Evolutionary conservation across 2,113 vertebrate genomes (phyloP).

Genomic region (Brachypteracias leptosomus): DNA sequence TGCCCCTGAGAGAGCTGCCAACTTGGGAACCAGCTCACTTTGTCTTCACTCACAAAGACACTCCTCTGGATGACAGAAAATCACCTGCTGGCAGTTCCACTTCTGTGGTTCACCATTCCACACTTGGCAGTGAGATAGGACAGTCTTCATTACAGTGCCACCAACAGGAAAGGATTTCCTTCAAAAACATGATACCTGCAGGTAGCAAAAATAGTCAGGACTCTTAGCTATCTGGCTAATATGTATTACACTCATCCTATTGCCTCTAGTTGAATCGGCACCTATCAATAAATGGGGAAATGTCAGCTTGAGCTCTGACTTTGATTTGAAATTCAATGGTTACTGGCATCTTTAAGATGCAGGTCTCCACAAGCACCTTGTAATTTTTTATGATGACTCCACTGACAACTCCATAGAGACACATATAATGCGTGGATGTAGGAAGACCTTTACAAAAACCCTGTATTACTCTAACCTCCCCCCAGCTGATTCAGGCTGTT

Average conservation of each 20-base stretch:
- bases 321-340: not conserved
- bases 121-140: not conserved
- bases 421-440: not conserved
- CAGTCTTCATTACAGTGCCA: not conserved
- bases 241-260: not conserved
- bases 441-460: not conserved
- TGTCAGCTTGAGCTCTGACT: not conserved
- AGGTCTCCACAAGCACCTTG: not conserved
- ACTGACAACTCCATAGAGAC: not conserved
- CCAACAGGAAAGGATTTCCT: not conserved
- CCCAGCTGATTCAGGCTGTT: not conserved
- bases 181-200: not conserved
- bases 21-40: not conserved
- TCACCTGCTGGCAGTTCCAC: not conserved
- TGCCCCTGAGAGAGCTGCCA: not conserved
- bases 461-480: not conserved
- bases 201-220: not conserved
- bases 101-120: not conserved
- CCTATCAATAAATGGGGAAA: not conserved
- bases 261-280: not conserved
- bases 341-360: not conserved
- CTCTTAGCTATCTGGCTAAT: not conserved
- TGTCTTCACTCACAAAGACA: not conserved
- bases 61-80: not conserved
- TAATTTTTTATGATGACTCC: not conserved